Conservation (phyloP, 2,797 vertebrate genomes). For the Intellagama lesueurii region DNA sequence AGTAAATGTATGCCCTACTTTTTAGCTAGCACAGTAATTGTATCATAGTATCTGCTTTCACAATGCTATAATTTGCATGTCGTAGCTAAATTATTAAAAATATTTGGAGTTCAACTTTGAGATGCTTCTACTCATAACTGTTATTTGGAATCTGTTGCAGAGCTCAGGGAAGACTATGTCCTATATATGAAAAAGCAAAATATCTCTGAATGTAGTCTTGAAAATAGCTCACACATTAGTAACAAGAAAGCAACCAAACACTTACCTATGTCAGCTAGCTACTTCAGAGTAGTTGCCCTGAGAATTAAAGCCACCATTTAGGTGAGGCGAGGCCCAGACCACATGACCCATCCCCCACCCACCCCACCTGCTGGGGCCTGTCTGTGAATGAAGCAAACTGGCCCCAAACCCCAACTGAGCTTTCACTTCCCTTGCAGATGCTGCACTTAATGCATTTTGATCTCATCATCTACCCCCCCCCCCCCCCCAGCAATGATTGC, state of each 20-base stretch:
- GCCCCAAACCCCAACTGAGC: neutral
- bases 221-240: neutral
- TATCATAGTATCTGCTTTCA: neutral
- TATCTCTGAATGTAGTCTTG: neutral
- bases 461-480: neutral
- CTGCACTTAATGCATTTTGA: too few species aligned
- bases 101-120: neutral
- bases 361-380: too few species aligned
- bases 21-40: neutral
- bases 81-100: constrained; percentile 7
- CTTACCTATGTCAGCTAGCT: neutral
- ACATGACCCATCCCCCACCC: too few species aligned
- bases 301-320: neutral
- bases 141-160: neutral
- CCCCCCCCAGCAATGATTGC: neutral
- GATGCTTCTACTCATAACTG: neutral
- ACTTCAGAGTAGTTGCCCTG: constrained; percentile 1
- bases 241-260: neutral
- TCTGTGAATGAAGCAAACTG: neutral
- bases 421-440: neutral
- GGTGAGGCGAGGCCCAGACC: neutral
- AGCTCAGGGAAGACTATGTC: neutral
- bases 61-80: neutral
- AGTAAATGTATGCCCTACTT: neutral
- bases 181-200: neutral